Percentiles rank a stretch among this genome's conserved stretches.
Conservation (phyloP, 2,888 invertebrate species). For the Cheilosia variabilis region DNA sequence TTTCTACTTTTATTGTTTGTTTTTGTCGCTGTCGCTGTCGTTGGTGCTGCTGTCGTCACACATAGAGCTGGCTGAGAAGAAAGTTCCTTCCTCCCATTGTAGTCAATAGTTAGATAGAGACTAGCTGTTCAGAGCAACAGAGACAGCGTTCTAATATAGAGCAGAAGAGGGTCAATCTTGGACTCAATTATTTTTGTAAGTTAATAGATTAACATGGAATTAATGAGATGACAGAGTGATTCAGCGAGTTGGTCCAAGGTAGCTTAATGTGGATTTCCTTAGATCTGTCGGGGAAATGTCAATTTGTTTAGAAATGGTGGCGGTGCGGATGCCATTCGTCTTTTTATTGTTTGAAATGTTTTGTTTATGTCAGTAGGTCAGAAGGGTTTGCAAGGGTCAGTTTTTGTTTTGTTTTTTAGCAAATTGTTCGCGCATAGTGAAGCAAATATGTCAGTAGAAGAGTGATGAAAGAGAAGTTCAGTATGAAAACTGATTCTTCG, state of each 20-base stretch:
- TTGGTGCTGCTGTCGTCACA: conserved; percentile 33
- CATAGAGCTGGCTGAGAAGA: conserved; percentile 50
- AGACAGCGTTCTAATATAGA: conserved; percentile 7
- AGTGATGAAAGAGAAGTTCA: too few species aligned
- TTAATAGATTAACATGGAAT: conserved; percentile 46
- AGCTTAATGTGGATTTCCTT: conserved; percentile 21
- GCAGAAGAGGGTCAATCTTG: conserved; percentile 6
- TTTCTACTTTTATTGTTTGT: conserved; percentile 66
- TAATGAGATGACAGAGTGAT: conserved; percentile 55
- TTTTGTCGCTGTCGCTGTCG: conserved; percentile 53
- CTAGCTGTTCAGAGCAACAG: conserved; percentile 27
- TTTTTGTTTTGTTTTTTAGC: background rate
- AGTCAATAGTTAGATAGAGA: conserved; percentile 19
- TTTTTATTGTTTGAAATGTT: conserved; percentile 8
- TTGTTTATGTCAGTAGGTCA: conserved; percentile 38
- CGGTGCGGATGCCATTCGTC: conserved; percentile 8
- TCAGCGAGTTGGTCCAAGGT: conserved; percentile 45
- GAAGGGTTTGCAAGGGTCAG: conserved; percentile 1
- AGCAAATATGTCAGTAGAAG: too few species aligned
- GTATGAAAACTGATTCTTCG: too few species aligned
- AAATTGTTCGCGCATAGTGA: too few species aligned
- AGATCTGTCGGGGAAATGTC: conserved; percentile 35
- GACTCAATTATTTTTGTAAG: conserved; percentile 7
- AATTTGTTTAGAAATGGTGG: conserved; percentile 27
- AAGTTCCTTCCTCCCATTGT: conserved; percentile 65